Evolutionary conservation across 2,888 invertebrate species (phyloP).

Genomic region (Yponomeuta plumbellus): DNA sequence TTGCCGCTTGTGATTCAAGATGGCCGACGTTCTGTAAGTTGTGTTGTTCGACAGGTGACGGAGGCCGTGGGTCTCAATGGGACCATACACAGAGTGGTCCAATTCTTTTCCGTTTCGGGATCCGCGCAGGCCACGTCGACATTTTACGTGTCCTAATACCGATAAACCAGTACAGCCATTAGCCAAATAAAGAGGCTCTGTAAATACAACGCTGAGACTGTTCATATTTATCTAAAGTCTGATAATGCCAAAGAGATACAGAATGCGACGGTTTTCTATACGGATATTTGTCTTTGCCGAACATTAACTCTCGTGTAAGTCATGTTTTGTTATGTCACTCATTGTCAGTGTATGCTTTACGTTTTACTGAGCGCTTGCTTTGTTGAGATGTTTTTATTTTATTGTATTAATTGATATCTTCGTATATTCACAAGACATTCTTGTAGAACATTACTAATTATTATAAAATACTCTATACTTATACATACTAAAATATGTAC

Average conservation of each 20-base stretch:
- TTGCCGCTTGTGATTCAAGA: background rate
- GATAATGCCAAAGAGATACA: constrained; percentile 42
- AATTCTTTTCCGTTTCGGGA: constrained; percentile 79
- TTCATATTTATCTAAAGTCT: constrained; percentile 64
- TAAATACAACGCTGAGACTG: constrained; percentile 72
- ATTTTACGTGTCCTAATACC: constrained; percentile 80
- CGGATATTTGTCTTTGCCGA: constrained; percentile 67
- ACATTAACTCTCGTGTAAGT: constrained; percentile 72
- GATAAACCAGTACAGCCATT: constrained; percentile 49
- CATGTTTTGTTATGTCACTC: constrained; percentile 73
- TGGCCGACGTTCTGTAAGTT: constrained; percentile 38
- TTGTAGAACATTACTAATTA: constrained; percentile 10
- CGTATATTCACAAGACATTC: constrained; percentile 8
- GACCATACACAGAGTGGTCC: constrained; percentile 79
- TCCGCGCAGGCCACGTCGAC: constrained; percentile 78
- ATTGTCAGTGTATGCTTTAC: constrained; percentile 71
- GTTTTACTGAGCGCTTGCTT: constrained; percentile 63
- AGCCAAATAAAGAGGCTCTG: constrained; percentile 44
- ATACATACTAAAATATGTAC: background rate
- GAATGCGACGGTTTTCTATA: constrained; percentile 46
- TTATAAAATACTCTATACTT: background rate
- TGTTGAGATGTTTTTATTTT: constrained; percentile 21
- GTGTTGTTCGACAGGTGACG: constrained; percentile 78
- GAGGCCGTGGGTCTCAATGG: constrained; percentile 78
- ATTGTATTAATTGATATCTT: constrained; percentile 6